Conservation (phyloP, 2,113 vertebrate genomes). For the Prochilodus magdalenae region DNA sequence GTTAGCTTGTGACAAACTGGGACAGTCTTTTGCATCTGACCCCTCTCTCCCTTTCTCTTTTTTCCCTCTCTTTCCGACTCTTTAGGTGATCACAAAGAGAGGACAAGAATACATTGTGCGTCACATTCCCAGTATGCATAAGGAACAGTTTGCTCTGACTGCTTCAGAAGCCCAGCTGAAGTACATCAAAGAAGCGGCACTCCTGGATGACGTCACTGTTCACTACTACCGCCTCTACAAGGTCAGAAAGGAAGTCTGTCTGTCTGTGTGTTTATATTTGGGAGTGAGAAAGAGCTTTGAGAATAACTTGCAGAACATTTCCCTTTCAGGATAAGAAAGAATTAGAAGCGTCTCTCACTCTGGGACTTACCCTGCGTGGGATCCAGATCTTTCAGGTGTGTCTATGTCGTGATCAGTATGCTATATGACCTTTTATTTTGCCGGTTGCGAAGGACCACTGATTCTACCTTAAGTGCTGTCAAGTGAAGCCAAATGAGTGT, state of each 20-base stretch:
- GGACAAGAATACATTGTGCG: constrained; percentile 97
- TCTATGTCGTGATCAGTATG: background rate
- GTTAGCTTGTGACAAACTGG: background rate
- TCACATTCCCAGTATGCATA: constrained; percentile 98
- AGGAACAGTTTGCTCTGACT: constrained; percentile 95
- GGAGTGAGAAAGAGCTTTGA: constrained; percentile 5
- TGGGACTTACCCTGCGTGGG: constrained; percentile 95
- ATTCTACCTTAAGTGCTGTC: too few relatives aligned
- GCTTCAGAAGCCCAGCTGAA: constrained; percentile 95
- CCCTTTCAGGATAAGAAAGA: constrained; percentile 92
- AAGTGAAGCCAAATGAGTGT: background rate
- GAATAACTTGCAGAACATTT: constrained; percentile 3
- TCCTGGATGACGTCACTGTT: constrained; percentile 93
- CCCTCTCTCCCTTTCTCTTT: background rate
- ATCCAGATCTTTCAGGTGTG: constrained; percentile 98
- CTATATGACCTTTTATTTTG: too few relatives aligned
- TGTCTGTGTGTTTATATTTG: constrained; percentile 8
- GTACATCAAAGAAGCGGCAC: constrained; percentile 95
- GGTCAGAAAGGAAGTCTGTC: constrained; percentile 71
- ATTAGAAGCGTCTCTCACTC: constrained; percentile 89
- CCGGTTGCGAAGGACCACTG: too few relatives aligned
- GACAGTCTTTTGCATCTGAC: background rate
- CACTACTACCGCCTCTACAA: constrained; percentile 97
- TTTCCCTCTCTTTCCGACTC: background rate
- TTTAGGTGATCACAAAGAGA: constrained; percentile 92